Conservation (phyloP, 2,888 invertebrate genomes). For the Orchestes rusci region DNA sequence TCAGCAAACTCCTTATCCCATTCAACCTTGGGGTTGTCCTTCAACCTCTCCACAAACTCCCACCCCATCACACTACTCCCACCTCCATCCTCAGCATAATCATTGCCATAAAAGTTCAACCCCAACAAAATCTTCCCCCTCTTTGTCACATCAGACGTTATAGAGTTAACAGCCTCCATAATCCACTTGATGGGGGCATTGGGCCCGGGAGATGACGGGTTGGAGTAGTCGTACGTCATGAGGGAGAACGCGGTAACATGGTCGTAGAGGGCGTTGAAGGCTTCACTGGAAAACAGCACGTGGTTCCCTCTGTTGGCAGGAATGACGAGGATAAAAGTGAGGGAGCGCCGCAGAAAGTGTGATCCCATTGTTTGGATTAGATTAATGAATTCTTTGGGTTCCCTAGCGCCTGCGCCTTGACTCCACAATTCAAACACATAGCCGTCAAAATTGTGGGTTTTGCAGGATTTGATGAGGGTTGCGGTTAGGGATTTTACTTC, state of each 20-base stretch:
- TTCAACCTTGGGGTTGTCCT: constrained; percentile 62
- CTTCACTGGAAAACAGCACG: constrained; percentile 64
- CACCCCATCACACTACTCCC: constrained; percentile 76
- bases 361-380: no score
- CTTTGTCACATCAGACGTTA: constrained; percentile 58
- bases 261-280: constrained; percentile 71
- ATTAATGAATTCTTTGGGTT: no score
- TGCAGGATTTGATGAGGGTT: constrained; percentile 53
- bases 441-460: constrained; percentile 80
- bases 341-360: no score
- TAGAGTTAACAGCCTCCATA: constrained; percentile 62
- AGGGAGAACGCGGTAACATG: constrained; percentile 80
- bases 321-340: no score
- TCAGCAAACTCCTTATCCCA: constrained; percentile 76
- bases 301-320: no score
- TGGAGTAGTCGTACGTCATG: constrained; percentile 96
- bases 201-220: constrained; percentile 59
- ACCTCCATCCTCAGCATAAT: constrained; percentile 75
- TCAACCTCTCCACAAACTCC: constrained; percentile 70
- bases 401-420: constrained; percentile 63
- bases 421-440: constrained; percentile 87
- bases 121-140: constrained; percentile 79
- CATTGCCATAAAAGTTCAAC: constrained; percentile 90
- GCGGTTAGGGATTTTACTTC: constrained; percentile 62
- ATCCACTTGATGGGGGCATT: constrained; percentile 87